These are phyloP conservation scores for Phenganax stokvisi DNA, from an alignment of 92 coral and sea anemone species.

Conservation along the genomic window DNA sequence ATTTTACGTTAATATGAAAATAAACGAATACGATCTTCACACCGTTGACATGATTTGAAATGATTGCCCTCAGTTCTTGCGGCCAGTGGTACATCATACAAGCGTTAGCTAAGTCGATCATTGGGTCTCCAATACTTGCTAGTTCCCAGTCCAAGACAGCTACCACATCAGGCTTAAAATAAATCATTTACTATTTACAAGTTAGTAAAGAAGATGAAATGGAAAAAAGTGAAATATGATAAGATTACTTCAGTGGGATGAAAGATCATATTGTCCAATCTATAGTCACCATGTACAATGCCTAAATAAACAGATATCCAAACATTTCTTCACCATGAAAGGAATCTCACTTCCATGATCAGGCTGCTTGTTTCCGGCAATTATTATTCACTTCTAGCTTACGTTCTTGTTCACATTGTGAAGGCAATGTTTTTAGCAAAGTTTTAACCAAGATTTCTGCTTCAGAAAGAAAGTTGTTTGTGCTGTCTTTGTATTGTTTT, in stretches of 20 bases:
- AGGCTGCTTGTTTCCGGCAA: not conserved
- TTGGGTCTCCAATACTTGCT: conserved; percentile 85
- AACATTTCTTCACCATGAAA: too few relatives aligned
- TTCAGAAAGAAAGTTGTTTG: conserved; percentile 53
- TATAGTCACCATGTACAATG: conserved; percentile 84
- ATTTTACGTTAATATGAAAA: too few relatives aligned
- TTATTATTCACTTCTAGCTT: not conserved
- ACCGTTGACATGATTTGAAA: conserved; percentile 40
- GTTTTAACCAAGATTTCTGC: conserved; percentile 52
- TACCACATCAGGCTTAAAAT: conserved; percentile 52
- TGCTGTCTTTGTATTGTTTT: conserved; percentile 76
- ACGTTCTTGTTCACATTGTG: conserved; percentile 55
- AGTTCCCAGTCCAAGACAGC: conserved; percentile 98
- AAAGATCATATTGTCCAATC: conserved; percentile 77
- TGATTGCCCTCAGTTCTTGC: conserved; percentile 42
- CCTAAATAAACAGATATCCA: conserved; percentile 33
- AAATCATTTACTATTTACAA: not conserved
- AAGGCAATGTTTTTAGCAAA: conserved; percentile 58
- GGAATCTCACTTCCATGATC: too few relatives aligned
- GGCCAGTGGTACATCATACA: conserved; percentile 68
- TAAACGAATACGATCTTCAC: not conserved
- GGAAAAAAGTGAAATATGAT: conserved; percentile 4
- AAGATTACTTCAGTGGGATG: conserved; percentile 66
- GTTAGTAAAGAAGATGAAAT: not conserved
- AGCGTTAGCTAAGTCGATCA: conserved; percentile 65